Base-by-base conservation (phyloP, 2,888 invertebrate species). In the Cyaniris semiargus region DNA sequence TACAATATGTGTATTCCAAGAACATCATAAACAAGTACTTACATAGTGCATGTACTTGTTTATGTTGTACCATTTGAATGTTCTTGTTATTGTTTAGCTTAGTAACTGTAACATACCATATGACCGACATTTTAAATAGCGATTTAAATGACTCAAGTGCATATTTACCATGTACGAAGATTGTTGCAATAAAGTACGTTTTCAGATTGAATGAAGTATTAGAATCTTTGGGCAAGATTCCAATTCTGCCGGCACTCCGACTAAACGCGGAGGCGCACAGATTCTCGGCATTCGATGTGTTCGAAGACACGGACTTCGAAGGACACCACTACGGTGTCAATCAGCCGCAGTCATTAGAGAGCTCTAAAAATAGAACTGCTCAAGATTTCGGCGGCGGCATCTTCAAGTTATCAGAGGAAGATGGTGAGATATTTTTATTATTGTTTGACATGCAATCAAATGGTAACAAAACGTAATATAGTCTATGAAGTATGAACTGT, bases 171-270 rank as follows among this genome's bases (percentile, higher is more conserved):
- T 58, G 58, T 10, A 58, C 7, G 58, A 60, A 60, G 60, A 66
- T 27, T 10, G 66, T 27, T 27, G 27, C 15, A 27, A 31, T 60
- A 21, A 60, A 23, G 71, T 71, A 71, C 6, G 66, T 27, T 66
- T 71, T 23, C 86, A 96, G 96, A 83, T 97, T 98, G 85, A 95
- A 95, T 80, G 94, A 95, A 79, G 97, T 98, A 84, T 92, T 98
- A 83, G 95, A 95, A 80, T 95, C 96, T 80, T 92, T 98, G 79
- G 95, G 96, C 77, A 96, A 96, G 88, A 98, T 98, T 82, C 98
- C 98, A 21, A 96, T 98, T 80, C 90, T 98, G 80, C 96, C 97
- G 0, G 96, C 96, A 18, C 91, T 98, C 66, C 95, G 96, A 83
- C 90, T 95, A 58, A 94, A 95, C 81, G 96, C 96, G 0, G 95